Conservation (phyloP, 2,888 invertebrate species). For the Miltochrista miniata region DNA sequence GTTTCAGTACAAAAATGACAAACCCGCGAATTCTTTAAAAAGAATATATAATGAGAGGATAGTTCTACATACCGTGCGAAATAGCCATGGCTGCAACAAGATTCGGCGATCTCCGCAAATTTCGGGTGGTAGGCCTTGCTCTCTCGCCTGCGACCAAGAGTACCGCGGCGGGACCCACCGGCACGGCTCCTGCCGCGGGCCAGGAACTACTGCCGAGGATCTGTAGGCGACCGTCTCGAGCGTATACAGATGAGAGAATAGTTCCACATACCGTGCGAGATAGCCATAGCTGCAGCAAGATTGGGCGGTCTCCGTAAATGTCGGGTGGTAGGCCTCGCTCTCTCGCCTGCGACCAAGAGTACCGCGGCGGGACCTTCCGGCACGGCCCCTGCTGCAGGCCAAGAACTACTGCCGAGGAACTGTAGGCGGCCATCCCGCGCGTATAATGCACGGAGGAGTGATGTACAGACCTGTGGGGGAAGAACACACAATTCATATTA, state of each 20-base stretch:
- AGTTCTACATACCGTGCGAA: slow-evolving; percentile 23
- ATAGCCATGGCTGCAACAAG: slow-evolving; percentile 28
- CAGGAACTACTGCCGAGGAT: slow-evolving; percentile 61
- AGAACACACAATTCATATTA: no score
- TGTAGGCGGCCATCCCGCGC: slow-evolving; percentile 92
- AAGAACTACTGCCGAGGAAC: slow-evolving; percentile 59
- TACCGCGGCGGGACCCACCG: slow-evolving; percentile 69
- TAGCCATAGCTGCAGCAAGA: slow-evolving; percentile 28
- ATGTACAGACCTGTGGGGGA: slow-evolving; percentile 84
- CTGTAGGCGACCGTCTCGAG: slow-evolving; percentile 91
- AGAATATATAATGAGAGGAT: no score
- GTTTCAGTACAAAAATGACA: no score
- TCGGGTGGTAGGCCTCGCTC: slow-evolving; percentile 38
- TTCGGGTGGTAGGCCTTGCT: slow-evolving; percentile 40
- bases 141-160: slow-evolving; percentile 54
- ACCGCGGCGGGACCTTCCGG: slow-evolving; percentile 71
- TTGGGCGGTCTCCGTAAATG: slow-evolving; percentile 43
- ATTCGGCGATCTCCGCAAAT: slow-evolving; percentile 42
- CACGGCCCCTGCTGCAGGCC: slow-evolving; percentile 66
- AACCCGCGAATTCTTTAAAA: no score
- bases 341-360: slow-evolving; percentile 53
- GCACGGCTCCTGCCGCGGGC: slow-evolving; percentile 66
- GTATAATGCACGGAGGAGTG: slow-evolving; percentile 91
- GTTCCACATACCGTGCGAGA: slow-evolving; percentile 24
- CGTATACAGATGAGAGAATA: slow-evolving; percentile 84